Base-by-base conservation (phyloP, 2,797 vertebrate species). In the Lithobates pipiens region DNA sequence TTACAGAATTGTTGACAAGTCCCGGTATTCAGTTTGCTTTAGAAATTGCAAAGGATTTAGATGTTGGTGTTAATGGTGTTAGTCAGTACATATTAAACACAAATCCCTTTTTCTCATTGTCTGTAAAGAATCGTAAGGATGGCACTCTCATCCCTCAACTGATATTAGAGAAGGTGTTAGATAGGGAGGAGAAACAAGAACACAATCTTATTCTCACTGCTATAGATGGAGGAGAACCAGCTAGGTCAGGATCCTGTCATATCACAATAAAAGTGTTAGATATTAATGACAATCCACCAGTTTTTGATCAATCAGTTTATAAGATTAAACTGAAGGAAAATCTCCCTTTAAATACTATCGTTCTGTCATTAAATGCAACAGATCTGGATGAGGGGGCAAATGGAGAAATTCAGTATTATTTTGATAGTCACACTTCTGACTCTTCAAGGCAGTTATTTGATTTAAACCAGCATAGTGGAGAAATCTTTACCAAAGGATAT, bases 111-210 rank as follows among this genome's bases (percentile, higher is more conserved):
- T 91, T 93, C 68, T 90, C 89, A 0, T 83, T 93, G 80, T 90
- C 90, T 89, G 89, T 91, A 27, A 95, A 97, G 90, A 94, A 90
- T 70, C 95, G 96, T 83, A 91, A 89, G 69, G 91, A 91, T 44
- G 91, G 91, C 79, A 90, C 88, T 36, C 88, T 91, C 5, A 89
- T 91, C 82, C 91, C 91, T 10, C 90, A 91, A 82, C 86, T 90
- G 42, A 85, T 93, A 65, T 88, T 92, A 69, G 90, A 91, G 80
- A 92, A 92, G 71, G 88, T 89, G 72, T 87, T 92, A 80, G 90
- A 90, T 76, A 86, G 91, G 3, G 91, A 92, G 91, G 80, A 91
- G 90, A 88, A 88, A 90, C 2, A 88, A 88, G 3, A 90, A 89
- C 85, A 90, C 89, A 79, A 89, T 86, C 85, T 88, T 89, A 76